Percentiles rank a stretch among this genome's conserved stretches.
phyloP scores from a whole-genome alignment of 2,888 invertebrate genomes.

The Lamproptera curius region DNA sequence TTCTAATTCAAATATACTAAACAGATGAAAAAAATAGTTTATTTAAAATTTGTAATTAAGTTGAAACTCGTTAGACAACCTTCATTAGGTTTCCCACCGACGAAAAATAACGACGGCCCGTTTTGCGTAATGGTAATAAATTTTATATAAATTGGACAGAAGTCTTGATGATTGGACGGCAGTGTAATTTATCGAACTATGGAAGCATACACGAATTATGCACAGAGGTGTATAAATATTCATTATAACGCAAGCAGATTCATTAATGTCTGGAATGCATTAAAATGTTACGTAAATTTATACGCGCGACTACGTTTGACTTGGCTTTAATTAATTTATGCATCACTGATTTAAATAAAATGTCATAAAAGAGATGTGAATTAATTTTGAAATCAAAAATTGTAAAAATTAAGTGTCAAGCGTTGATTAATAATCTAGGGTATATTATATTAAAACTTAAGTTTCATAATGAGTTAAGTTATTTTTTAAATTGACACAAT shows the following conservation, averaged over 20 bases:
- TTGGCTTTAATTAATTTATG: too few relatives aligned
- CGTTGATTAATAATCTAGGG: too few relatives aligned
- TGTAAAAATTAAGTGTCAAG: too few relatives aligned
- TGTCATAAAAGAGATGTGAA: too few relatives aligned
- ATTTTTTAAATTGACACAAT: too few relatives aligned
- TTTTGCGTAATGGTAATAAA: conserved; percentile 16
- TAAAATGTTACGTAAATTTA: not conserved
- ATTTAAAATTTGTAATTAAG: conserved; percentile 18
- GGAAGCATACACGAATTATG: conserved; percentile 14
- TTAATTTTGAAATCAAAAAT: too few relatives aligned
- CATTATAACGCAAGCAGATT: not conserved
- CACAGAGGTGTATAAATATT: conserved; percentile 15
- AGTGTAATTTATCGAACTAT: conserved; percentile 10
- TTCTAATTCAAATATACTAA: too few relatives aligned
- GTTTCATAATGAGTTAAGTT: too few relatives aligned
- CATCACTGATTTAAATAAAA: too few relatives aligned
- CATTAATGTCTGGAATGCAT: not conserved
- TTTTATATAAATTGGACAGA: conserved; percentile 20
- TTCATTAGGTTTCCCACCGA: conserved; percentile 21
- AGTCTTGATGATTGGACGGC: conserved; percentile 21
- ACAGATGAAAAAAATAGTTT: too few relatives aligned
- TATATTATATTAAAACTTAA: too few relatives aligned
- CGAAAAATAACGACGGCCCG: conserved; percentile 21
- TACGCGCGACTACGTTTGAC: too few relatives aligned
- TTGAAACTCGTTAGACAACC: conserved; percentile 7